Evolutionary conservation across 2,113 vertebrate species (phyloP).

Genomic region (Suncus etruscus): DNA sequence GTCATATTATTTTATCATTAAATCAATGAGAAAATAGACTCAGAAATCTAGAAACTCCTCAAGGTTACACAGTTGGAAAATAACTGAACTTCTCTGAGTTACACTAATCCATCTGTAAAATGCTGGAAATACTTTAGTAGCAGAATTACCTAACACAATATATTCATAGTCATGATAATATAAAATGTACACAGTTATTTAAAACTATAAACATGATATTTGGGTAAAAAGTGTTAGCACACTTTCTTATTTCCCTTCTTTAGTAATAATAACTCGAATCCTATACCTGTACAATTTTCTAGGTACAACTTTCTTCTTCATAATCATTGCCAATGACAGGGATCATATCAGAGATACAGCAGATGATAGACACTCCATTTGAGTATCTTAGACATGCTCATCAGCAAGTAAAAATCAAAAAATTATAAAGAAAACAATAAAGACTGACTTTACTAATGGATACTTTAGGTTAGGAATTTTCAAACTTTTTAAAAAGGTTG

Average conservation of each 20-base stretch:
- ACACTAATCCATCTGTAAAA: background rate
- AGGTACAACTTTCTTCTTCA: background rate
- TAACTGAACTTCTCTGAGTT: background rate
- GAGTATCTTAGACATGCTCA: background rate
- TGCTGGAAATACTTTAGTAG: background rate
- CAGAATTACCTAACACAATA: background rate
- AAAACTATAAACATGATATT: background rate
- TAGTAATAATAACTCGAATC: background rate
- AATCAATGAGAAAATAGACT: no score
- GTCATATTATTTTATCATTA: no score
- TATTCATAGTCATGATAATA: background rate
- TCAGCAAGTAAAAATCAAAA: background rate
- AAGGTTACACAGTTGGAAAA: background rate
- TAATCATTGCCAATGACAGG: background rate
- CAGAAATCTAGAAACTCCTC: no score
- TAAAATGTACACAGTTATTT: background rate
- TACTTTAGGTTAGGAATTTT: background rate
- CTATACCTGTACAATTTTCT: no score
- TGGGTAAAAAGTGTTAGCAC: background rate
- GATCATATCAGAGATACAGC: background rate
- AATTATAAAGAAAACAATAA: background rate
- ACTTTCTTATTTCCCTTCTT: background rate
- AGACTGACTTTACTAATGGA: background rate
- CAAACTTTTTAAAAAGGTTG: no score
- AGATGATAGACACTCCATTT: background rate